Base-by-base conservation (phyloP, 1,140 invertebrate species). In the Lepidurus apus region DNA sequence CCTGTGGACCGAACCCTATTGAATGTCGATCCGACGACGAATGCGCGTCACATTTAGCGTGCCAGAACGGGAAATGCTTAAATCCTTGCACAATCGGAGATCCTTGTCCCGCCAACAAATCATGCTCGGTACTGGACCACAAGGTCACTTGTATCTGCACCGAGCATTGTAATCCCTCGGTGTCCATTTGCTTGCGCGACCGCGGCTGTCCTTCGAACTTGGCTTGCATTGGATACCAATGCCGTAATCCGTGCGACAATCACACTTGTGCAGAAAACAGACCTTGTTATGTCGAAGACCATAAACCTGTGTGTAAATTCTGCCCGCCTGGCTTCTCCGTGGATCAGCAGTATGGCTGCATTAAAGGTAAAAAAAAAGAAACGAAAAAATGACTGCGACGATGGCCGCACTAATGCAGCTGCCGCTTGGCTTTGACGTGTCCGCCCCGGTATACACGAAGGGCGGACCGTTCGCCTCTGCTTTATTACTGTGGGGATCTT, bases 231-330 rank as follows among this genome's bases (percentile, higher is more conserved):
- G 93, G 93, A 85, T 95, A 92, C 86, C 91, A 93, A 87, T 96
- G 95, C 86, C 90, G 93, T 88, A 92, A 96, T 87, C 95, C 95
- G 79, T 96, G 95, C 87, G 88, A 89, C 80, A 90, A 91, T 82
- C 90, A 91, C 83, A 89, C 87, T 83, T 95, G 94, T 86, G 90
- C 92, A 81, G 88, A 89, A 82, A 91, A 92, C 84, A 90, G 92
- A 78, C 93, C 93, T 83, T 96, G 94, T 88, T 92, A 91, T 87
- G 93, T 95, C 82, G 93, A 95, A 90, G 93, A 95, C 87, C 94
- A 95, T 88, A 93, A 92, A 87, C 91, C 93, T 81, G 91, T 93
- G 85, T 95, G 94, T 92, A 94, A 95, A 90, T 95, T 95, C 90
- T 96, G 94, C 90, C 93, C 94, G 84, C 89, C 88, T 86, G 94